These are phyloP conservation scores for Nothoprocta perdicaria DNA, from an alignment of 2,113 vertebrate species.

Conservation along the genomic window DNA sequence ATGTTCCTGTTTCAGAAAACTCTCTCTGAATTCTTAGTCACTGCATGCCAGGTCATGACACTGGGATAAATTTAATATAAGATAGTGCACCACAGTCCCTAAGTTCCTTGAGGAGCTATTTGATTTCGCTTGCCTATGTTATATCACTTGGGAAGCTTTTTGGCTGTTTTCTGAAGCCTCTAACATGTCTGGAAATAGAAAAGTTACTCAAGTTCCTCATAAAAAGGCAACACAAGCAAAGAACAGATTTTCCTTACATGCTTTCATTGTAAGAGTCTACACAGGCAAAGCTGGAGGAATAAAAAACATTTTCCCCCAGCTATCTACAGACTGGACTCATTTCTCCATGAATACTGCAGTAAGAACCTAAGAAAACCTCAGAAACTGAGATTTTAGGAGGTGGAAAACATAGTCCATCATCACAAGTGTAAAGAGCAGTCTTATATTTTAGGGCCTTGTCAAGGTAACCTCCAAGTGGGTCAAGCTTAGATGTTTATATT, in stretches of 20 bases:
- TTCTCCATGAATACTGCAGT: neutral
- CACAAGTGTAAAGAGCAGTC: rapidly evolving
- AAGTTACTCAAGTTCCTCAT: neutral
- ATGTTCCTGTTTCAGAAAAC: neutral
- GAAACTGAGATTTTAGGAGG: neutral
- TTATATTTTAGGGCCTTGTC: neutral
- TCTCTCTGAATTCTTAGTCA: neutral
- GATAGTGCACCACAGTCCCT: neutral
- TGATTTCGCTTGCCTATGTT: neutral
- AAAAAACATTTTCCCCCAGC: neutral
- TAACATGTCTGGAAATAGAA: neutral
- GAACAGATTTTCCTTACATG: neutral
- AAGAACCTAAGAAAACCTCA: neutral
- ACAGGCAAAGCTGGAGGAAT: neutral
- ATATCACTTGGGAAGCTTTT: neutral
- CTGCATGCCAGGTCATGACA: neutral
- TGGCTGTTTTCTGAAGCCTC: neutral
- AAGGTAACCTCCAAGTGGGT: neutral
- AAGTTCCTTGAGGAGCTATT: neutral
- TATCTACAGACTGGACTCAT: neutral
- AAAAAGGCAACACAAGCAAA: neutral
- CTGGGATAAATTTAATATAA: neutral
- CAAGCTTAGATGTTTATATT: neutral
- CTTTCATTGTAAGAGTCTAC: neutral
- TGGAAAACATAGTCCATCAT: neutral